These are phyloP conservation scores for Neoascia interrupta DNA, from an alignment of 2,888 invertebrate species.

Conservation along the genomic window DNA sequence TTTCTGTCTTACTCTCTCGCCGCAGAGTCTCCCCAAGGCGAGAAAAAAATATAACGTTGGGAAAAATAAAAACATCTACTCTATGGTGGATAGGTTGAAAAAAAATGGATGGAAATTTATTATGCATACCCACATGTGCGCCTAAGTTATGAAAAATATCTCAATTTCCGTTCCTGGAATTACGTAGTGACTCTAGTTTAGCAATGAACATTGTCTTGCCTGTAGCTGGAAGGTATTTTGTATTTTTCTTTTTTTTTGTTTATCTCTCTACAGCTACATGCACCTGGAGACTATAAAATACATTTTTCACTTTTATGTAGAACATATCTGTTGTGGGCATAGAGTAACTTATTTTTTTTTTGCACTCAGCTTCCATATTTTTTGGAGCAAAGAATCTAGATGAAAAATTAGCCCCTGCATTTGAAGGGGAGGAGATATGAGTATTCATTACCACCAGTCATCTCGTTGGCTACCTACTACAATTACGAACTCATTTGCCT, in stretches of 20 bases:
- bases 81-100: background rate
- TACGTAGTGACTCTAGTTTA: too few species aligned
- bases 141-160: conserved; percentile 74
- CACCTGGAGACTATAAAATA: conserved; percentile 69
- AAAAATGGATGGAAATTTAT: conserved; percentile 61
- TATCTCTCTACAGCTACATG: conserved; percentile 27
- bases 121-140: conserved; percentile 69
- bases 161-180: conserved; percentile 75
- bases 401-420: conserved; percentile 44
- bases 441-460: conserved; percentile 46
- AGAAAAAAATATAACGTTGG: conserved; percentile 19
- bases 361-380: too few species aligned
- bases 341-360: too few species aligned
- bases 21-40: conserved; percentile 65
- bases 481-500: conserved; percentile 42
- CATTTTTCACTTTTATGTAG: conserved; percentile 68
- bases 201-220: too few species aligned
- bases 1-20: conserved; percentile 13
- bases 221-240: conserved; percentile 52
- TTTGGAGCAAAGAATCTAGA: conserved; percentile 30
- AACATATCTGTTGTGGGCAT: conserved; percentile 52
- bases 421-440: conserved; percentile 24
- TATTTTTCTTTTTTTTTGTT: too few species aligned
- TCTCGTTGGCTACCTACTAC: conserved; percentile 42
- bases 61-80: conserved; percentile 10